These are phyloP conservation scores for Stenodema calcarata DNA, from an alignment of 2,888 invertebrate genomes.

Conservation along the genomic window DNA sequence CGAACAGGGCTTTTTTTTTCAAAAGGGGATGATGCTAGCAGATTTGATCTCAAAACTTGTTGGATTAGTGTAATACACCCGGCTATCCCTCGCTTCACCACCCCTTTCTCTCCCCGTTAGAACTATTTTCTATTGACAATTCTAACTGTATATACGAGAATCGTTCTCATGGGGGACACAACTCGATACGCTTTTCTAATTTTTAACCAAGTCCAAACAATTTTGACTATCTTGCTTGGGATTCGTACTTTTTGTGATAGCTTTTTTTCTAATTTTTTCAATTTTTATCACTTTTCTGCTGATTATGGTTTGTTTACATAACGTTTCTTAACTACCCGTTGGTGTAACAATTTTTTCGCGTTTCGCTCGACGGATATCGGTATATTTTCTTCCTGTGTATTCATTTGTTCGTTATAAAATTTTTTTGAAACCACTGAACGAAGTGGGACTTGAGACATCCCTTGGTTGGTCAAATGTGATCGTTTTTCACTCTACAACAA, in stretches of 20 bases:
- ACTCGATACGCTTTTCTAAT: not conserved
- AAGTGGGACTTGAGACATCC: not conserved
- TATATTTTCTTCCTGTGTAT: not conserved
- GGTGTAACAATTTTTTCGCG: constrained; percentile 19
- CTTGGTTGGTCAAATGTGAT: not conserved
- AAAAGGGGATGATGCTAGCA: not conserved
- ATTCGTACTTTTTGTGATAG: constrained; percentile 24
- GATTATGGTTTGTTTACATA: not conserved
- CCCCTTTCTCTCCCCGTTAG: not conserved
- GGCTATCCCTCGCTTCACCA: not conserved
- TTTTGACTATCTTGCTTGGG: constrained; percentile 13
- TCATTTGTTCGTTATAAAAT: not conserved
- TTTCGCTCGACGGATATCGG: not conserved
- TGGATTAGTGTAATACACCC: not conserved
- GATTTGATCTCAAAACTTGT: not conserved
- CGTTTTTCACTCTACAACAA: not conserved
- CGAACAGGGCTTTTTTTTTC: not conserved
- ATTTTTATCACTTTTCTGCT: constrained; percentile 12
- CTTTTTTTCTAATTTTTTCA: not conserved
- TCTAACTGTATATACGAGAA: not conserved
- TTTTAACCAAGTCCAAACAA: not conserved
- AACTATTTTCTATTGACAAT: not conserved
- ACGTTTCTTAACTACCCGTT: not conserved
- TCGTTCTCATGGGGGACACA: not conserved
- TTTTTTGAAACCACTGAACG: not conserved